Conservation (phyloP, 2,113 vertebrate genomes). For the Sterna hirundo region DNA sequence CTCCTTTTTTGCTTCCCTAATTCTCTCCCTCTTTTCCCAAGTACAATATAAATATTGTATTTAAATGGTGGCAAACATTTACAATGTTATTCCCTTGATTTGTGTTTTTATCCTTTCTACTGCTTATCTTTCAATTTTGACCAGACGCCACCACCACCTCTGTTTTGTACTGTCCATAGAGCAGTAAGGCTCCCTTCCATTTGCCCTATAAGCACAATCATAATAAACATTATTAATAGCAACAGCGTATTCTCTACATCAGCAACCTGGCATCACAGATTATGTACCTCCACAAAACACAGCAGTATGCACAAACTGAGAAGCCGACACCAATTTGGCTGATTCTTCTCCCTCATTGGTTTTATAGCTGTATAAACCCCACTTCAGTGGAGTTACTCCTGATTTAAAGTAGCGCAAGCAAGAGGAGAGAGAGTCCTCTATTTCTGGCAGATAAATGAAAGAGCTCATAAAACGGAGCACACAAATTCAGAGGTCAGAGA, state of each 20-base stretch:
- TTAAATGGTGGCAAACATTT: background rate
- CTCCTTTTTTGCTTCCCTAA: background rate
- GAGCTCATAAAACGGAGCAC: constrained; percentile 14
- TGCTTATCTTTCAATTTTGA: background rate
- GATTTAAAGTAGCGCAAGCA: constrained; percentile 54
- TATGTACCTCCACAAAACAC: constrained; percentile 48
- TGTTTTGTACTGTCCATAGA: background rate
- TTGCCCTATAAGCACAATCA: constrained; percentile 32
- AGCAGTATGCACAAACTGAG: constrained; percentile 51
- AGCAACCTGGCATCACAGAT: constrained; percentile 57
- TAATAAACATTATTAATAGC: constrained; percentile 62
- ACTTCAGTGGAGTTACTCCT: constrained; percentile 52
- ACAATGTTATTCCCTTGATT: background rate
- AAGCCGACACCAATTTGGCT: constrained; percentile 52
- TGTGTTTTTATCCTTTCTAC: background rate
- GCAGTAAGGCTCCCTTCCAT: constrained; percentile 2
- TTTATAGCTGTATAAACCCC: constrained; percentile 63
- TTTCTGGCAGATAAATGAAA: constrained; percentile 38
- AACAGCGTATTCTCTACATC: constrained; percentile 53
- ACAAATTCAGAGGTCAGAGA: constrained; percentile 40
- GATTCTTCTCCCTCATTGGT: constrained; percentile 60
- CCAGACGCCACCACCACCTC: background rate
- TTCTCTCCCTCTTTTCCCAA: background rate
- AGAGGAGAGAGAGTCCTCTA: constrained; percentile 20
- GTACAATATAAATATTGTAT: background rate